Conservation (phyloP, 2,888 invertebrate species). For the Adineta ricciae region DNA sequence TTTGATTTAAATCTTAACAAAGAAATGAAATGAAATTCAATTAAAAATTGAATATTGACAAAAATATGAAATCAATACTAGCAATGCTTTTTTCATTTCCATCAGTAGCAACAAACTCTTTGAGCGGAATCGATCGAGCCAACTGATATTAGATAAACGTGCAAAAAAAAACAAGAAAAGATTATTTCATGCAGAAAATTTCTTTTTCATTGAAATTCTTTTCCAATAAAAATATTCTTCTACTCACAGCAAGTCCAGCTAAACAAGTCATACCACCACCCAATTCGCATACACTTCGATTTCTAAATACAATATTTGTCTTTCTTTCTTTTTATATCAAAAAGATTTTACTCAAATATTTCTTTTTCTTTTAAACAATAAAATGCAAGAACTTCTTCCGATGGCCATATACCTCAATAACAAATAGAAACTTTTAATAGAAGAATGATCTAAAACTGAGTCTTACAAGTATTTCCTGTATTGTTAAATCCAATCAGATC, state of each 20-base stretch:
- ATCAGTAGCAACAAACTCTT: slow-evolving; percentile 62
- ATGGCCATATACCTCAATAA: slow-evolving; percentile 42
- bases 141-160: background rate
- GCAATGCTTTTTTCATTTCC: slow-evolving; percentile 67
- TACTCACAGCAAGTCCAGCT: slow-evolving; percentile 60
- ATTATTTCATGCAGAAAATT: no score
- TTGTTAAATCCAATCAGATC: slow-evolving; percentile 33
- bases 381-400: slow-evolving; percentile 50
- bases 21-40: background rate
- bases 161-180: background rate
- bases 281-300: slow-evolving; percentile 63
- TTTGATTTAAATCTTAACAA: slow-evolving; percentile 23
- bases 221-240: background rate
- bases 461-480: slow-evolving; percentile 29
- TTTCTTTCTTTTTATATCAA: slow-evolving; percentile 18
- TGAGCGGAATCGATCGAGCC: slow-evolving; percentile 18
- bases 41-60: no score
- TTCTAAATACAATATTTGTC: slow-evolving; percentile 44
- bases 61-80: slow-evolving; percentile 47
- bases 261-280: slow-evolving; percentile 76
- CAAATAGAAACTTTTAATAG: no score
- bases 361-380: slow-evolving; percentile 59
- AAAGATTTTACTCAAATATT: slow-evolving; percentile 53
- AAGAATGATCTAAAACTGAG: no score
- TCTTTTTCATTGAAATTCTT: no score